Evolutionary conservation across 2,113 vertebrate species (phyloP).

Genomic region (Labeo rohita): DNA sequence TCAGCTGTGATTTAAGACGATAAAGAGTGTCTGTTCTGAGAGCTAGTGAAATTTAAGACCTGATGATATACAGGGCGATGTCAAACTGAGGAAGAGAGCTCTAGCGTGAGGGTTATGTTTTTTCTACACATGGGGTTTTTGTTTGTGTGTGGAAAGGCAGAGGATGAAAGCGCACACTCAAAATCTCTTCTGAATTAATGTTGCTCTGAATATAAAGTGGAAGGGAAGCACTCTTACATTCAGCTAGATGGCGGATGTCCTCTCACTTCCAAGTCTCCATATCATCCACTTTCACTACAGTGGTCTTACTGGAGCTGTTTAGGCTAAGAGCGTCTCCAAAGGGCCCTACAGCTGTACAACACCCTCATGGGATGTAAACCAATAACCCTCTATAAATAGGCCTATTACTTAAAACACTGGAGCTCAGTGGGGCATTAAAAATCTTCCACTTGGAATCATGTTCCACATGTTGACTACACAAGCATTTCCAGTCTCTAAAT

Average conservation of each 20-base stretch:
- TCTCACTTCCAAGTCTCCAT: slow-evolving; percentile 6
- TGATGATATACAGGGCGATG: neutral
- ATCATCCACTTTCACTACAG: neutral
- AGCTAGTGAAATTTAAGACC: neutral
- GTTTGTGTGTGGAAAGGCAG: neutral
- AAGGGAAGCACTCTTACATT: neutral
- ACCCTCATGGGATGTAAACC: slow-evolving; percentile 23
- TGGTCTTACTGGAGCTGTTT: slow-evolving; percentile 8
- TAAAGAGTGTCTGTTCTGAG: neutral
- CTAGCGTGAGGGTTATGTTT: neutral
- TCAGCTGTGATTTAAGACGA: neutral
- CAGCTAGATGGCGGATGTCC: neutral
- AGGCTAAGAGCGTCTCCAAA: slow-evolving; percentile 18
- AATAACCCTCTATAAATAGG: slow-evolving; percentile 16
- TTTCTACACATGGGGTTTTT: neutral
- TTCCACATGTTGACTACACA: neutral
- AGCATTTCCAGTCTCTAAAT: neutral
- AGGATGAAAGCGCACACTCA: neutral
- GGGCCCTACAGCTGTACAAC: slow-evolving; percentile 5
- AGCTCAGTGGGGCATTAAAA: slow-evolving; percentile 7
- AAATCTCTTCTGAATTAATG: neutral
- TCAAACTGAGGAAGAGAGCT: neutral
- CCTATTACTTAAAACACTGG: slow-evolving; percentile 21
- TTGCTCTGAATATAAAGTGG: slow-evolving; percentile 10
- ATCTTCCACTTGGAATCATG: neutral